phyloP scores from a whole-genome alignment of 1,140 invertebrate genomes.

The Propsilocerus akamusi region DNA sequence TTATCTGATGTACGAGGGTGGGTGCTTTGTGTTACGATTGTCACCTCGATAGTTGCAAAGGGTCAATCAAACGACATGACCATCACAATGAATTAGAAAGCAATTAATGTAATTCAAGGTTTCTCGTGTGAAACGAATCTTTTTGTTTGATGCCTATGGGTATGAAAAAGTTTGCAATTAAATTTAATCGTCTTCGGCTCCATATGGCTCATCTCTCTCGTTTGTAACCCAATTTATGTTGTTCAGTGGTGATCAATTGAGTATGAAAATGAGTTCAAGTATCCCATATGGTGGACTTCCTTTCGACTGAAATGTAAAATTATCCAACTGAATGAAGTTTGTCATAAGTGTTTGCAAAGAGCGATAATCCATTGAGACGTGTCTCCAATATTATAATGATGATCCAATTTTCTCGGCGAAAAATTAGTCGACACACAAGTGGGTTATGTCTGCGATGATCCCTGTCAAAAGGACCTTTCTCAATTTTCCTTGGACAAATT shows the following conservation, averaged over 20 bases:
- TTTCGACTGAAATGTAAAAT: too few species aligned
- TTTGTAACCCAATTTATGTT: neutral
- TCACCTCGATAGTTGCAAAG: too few species aligned
- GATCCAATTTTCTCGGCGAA: neutral
- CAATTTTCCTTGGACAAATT: neutral
- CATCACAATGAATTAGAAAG: neutral
- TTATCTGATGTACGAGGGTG: too few species aligned
- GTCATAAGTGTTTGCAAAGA: neutral
- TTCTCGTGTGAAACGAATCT: neutral
- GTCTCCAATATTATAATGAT: neutral
- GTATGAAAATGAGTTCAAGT: neutral
- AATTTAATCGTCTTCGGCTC: neutral
- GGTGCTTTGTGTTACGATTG: too few species aligned
- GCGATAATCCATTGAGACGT: neutral
- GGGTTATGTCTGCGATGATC: neutral
- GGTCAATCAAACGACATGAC: neutral
- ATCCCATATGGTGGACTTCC: neutral
- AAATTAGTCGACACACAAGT: neutral
- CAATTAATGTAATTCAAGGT: too few species aligned
- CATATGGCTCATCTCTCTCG: neutral
- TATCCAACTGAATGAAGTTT: too few species aligned
- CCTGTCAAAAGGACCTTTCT: neutral
- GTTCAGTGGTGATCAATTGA: neutral
- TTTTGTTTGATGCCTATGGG: neutral
- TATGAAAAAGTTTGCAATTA: neutral